phyloP scores from a whole-genome alignment of 2,888 invertebrate species.

The Athalia cordata region DNA sequence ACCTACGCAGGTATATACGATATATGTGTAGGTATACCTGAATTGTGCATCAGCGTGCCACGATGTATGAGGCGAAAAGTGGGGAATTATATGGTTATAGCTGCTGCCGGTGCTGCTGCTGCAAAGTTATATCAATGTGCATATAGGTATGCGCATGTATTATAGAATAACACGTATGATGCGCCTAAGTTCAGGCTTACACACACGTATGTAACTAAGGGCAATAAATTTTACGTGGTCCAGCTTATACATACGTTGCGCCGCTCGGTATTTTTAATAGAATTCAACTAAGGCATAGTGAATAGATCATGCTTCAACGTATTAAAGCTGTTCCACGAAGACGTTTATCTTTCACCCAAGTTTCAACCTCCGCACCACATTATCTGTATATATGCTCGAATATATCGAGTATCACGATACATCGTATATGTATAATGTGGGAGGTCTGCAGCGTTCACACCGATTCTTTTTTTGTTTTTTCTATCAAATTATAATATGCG shows the following conservation, averaged over 20 bases:
- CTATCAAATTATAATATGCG: no score
- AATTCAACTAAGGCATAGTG: neutral
- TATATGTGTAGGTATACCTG: conserved; percentile 7
- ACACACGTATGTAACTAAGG: neutral
- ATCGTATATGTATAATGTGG: neutral
- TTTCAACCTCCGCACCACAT: neutral
- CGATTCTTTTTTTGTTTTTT: no score
- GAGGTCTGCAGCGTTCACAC: no score
- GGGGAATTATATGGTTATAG: no score
- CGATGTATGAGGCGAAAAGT: no score
- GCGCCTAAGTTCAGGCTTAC: neutral
- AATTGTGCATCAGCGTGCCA: no score
- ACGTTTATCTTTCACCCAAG: neutral
- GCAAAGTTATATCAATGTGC: no score
- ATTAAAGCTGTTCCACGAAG: neutral
- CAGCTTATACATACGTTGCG: neutral
- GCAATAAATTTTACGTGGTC: conserved; percentile 9
- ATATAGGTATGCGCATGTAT: neutral
- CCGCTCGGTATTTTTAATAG: neutral
- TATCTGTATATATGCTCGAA: neutral
- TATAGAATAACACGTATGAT: no score
- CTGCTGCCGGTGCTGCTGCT: no score
- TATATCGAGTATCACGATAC: neutral
- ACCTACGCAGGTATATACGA: neutral
- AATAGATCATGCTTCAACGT: neutral